phyloP scores from a whole-genome alignment of 2,888 invertebrate species.

The Melieria picta region DNA sequence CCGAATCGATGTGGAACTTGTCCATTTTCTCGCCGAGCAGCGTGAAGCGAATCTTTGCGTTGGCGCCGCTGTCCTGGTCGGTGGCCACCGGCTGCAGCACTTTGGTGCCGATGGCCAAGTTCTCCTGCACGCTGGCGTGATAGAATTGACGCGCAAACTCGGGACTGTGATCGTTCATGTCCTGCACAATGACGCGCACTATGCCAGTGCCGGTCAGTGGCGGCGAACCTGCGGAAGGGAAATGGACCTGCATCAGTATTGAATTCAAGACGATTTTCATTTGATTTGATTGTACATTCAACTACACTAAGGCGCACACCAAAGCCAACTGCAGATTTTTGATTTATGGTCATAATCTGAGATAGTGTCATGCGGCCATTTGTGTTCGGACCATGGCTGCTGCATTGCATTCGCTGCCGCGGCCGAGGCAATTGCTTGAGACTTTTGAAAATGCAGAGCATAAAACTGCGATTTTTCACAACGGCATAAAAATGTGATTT shows the following conservation, averaged over 20 bases:
- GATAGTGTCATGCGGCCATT: not conserved
- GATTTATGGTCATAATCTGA: conserved; percentile 4
- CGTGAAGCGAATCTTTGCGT: conserved; percentile 88
- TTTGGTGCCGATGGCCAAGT: conserved; percentile 79
- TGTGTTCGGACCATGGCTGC: too few species aligned
- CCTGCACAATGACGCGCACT: conserved; percentile 88
- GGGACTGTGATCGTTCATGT: conserved; percentile 93
- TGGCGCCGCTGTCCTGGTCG: conserved; percentile 85
- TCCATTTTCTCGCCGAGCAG: conserved; percentile 84
- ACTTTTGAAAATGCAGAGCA: too few species aligned
- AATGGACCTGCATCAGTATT: too few species aligned
- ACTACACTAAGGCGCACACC: not conserved
- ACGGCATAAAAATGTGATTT: too few species aligned
- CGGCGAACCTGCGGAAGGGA: conserved; percentile 79
- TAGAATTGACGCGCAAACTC: conserved; percentile 86
- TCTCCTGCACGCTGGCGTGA: conserved; percentile 82
- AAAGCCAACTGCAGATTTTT: too few species aligned
- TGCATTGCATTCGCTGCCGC: too few species aligned
- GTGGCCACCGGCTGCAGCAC: conserved; percentile 82
- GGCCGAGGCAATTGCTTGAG: too few species aligned
- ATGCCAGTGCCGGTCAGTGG: conserved; percentile 92
- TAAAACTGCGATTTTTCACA: too few species aligned
- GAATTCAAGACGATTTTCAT: not conserved
- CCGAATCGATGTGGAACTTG: conserved; percentile 81
- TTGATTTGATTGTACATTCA: not conserved